Percentiles rank a stretch among this genome's conserved stretches.
These are phyloP conservation scores for Hippocampus comes DNA, from an alignment of 2,113 vertebrate genomes.

Conservation along the genomic window DNA sequence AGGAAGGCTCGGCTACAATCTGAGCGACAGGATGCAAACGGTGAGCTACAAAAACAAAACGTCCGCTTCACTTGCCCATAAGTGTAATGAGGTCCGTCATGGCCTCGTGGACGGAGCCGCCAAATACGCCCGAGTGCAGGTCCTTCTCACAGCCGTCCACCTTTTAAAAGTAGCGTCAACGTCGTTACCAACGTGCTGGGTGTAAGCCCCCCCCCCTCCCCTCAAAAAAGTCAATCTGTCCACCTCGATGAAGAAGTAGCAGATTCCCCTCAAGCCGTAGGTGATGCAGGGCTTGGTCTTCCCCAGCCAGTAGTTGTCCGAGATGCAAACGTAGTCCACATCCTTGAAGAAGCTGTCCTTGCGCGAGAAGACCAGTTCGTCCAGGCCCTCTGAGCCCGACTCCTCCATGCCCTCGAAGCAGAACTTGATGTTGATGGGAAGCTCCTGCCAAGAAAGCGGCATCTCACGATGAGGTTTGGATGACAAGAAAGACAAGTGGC, in stretches of 20 bases:
- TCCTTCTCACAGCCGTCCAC: slow-evolving; percentile 82
- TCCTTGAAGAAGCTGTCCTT: slow-evolving; percentile 87
- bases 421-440: slow-evolving; percentile 95
- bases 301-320: slow-evolving; percentile 98
- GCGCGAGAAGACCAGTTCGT: slow-evolving; percentile 83
- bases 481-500: neutral
- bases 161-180: slow-evolving; percentile 47
- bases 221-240: neutral
- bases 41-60: neutral
- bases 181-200: neutral
- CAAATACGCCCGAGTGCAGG: slow-evolving; percentile 94
- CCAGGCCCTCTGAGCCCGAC: slow-evolving; percentile 91
- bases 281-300: slow-evolving; percentile 96
- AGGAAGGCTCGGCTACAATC: no score
- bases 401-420: slow-evolving; percentile 98
- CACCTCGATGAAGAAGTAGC: slow-evolving; percentile 90
- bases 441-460: slow-evolving; percentile 67
- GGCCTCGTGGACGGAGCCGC: slow-evolving; percentile 91
- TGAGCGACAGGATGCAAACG: neutral
- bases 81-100: slow-evolving; percentile 90
- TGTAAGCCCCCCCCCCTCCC: neutral
- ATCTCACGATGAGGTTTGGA: neutral
- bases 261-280: slow-evolving; percentile 90
- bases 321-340: slow-evolving; percentile 94
- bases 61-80: slow-evolving; percentile 78